Evolutionary conservation across 2,888 invertebrate species (phyloP).

Genomic region (Cephus spinipes): DNA sequence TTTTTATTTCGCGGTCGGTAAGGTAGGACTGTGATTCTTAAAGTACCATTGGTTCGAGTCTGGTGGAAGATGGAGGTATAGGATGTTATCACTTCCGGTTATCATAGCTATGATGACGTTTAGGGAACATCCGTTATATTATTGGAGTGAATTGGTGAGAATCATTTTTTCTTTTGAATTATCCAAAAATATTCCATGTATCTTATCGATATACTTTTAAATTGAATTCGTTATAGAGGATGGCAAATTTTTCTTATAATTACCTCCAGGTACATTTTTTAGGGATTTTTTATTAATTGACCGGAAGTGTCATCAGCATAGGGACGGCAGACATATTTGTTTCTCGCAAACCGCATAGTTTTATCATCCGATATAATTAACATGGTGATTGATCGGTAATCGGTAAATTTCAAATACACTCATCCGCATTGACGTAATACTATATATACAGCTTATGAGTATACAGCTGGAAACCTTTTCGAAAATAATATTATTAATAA

Average conservation of each 20-base stretch:
- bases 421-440: not conserved
- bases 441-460: not conserved
- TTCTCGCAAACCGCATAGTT: not conserved
- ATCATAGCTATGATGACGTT: not conserved
- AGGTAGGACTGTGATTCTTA: no score
- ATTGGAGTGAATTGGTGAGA: not conserved
- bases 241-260: no score
- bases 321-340: not conserved
- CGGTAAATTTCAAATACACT: not conserved
- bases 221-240: no score
- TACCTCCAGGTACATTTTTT: no score
- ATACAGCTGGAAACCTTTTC: not conserved
- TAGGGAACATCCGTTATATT: not conserved
- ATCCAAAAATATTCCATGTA: not conserved
- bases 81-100: not conserved
- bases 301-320: not conserved
- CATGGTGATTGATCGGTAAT: not conserved
- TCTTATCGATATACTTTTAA: no score
- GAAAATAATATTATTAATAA: constrained; percentile 26
- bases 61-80: no score
- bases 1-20: no score
- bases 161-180: not conserved
- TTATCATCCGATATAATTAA: not conserved
- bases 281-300: not conserved
- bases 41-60: no score